Conservation (phyloP, 2,888 invertebrate species). For the Eugnorisma glareosa region DNA sequence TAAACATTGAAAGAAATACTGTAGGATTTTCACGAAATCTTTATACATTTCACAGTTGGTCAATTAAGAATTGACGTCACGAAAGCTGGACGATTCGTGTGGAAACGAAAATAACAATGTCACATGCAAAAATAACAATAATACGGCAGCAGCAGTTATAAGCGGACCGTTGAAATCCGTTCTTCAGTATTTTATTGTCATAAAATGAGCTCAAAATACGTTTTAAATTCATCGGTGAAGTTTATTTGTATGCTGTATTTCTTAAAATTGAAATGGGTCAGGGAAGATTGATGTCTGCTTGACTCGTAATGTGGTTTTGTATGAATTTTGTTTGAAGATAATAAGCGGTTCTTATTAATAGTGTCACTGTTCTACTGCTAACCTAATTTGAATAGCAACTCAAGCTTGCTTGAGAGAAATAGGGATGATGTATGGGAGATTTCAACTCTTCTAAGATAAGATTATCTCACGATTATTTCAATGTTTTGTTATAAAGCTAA, state of each 20-base stretch:
- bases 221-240: slow-evolving; percentile 33
- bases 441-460: neutral
- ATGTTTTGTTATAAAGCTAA: too few species aligned
- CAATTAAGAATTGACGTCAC: slow-evolving; percentile 66
- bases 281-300: slow-evolving; percentile 28
- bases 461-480: neutral
- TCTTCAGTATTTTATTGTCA: slow-evolving; percentile 54
- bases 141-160: slow-evolving; percentile 39
- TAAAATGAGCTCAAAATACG: slow-evolving; percentile 39
- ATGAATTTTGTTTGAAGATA: neutral
- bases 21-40: slow-evolving; percentile 45
- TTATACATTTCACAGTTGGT: slow-evolving; percentile 31
- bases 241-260: slow-evolving; percentile 35
- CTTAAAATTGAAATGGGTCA: slow-evolving; percentile 54
- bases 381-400: neutral
- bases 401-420: neutral
- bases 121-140: slow-evolving; percentile 66
- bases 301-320: slow-evolving; percentile 14
- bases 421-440: neutral
- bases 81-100: slow-evolving; percentile 40
- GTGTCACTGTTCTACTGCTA: neutral
- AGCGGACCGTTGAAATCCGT: slow-evolving; percentile 44
- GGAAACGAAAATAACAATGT: slow-evolving; percentile 67
- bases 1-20: slow-evolving; percentile 47
- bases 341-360: neutral